Conservation (phyloP, 2,888 invertebrate species). For the Leptinotarsa rubiginosa region DNA sequence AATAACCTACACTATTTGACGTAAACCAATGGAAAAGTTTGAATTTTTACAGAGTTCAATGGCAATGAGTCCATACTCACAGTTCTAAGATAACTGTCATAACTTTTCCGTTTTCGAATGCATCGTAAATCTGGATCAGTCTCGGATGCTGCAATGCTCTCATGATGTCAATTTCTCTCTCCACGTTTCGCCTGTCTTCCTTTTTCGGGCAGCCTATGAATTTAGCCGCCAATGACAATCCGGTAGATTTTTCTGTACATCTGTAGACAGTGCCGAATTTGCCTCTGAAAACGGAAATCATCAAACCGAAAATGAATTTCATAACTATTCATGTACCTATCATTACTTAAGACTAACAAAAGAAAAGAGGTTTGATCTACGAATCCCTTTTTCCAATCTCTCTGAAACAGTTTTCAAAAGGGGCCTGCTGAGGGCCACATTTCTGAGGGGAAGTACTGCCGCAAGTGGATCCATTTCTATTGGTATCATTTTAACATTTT, state of each 20-base stretch:
- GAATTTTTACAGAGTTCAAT: neutral
- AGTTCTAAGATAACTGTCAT: conserved; percentile 98
- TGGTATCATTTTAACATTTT: no score
- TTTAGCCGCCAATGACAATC: conserved; percentile 90
- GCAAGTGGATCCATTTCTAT: no score
- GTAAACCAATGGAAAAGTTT: neutral
- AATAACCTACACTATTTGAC: neutral
- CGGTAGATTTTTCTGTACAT: conserved; percentile 86
- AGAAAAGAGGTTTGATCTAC: no score
- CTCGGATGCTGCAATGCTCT: conserved; percentile 92
- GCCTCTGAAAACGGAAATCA: conserved; percentile 75
- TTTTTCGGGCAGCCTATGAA: conserved; percentile 87
- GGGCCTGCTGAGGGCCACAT: no score
- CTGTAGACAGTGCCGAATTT: conserved; percentile 97
- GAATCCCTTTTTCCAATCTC: no score
- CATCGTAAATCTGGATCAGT: conserved; percentile 97
- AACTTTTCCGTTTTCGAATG: conserved; percentile 92
- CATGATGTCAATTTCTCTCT: conserved; percentile 98
- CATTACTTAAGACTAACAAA: no score
- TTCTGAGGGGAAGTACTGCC: no score
- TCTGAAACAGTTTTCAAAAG: neutral
- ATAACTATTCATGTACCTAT: neutral
- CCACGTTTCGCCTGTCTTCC: conserved; percentile 91
- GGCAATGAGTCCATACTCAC: conserved; percentile 74
- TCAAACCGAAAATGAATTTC: neutral